Evolutionary conservation across 2,113 vertebrate genomes (phyloP), one percentile per base, ranked within the genome.

Genomic region (Brachypteracias leptosomus): DNA sequence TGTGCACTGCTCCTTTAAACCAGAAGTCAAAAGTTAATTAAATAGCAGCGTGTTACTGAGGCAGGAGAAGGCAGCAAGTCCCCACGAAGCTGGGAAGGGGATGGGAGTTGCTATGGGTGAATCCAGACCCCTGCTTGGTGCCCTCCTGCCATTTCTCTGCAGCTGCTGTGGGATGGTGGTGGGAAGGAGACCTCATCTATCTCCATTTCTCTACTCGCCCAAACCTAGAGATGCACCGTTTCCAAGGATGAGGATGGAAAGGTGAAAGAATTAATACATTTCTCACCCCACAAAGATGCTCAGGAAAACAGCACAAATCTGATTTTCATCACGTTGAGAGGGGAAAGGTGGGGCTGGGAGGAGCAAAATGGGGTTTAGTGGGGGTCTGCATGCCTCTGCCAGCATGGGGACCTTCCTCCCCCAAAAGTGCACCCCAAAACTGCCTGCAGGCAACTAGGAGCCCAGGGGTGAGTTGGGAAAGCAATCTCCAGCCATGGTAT

Each of bases 1-100:
- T 96, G 95, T 89, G 81, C 62, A 36, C 83, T 89, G 94, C 88
- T 93, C 97, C 97, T 97, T 97, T 96, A 96, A 97, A 97, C 86
- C 97, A 94, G 89, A 97, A 95, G 97, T 96, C 95, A 95, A 68
- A 96, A 97, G 96, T 96, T 98, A 97, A 98, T 97, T 93, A 95
- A 97, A 95, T 5, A 88, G 92, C 87, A 90, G 93, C 24, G 4
- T 80, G 91, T 92, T 96, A 58, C 76, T 79, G 93, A 92, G 70
- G 82, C 57, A 78, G 93, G 92, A 89, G 89, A 68, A 96, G 40
- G 24, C 79, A 95, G 91, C 84, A 36, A 83, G 94, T 89, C 86
- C 92, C 73, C 4, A 52, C 47, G 85, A 40, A n/a, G 79, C 26
- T 2, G 12, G 85, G 75, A 91, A 57, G 66, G 57, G 77, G 68